Conservation (phyloP, 1,140 invertebrate genomes). For the Brachionus plicatilis region DNA sequence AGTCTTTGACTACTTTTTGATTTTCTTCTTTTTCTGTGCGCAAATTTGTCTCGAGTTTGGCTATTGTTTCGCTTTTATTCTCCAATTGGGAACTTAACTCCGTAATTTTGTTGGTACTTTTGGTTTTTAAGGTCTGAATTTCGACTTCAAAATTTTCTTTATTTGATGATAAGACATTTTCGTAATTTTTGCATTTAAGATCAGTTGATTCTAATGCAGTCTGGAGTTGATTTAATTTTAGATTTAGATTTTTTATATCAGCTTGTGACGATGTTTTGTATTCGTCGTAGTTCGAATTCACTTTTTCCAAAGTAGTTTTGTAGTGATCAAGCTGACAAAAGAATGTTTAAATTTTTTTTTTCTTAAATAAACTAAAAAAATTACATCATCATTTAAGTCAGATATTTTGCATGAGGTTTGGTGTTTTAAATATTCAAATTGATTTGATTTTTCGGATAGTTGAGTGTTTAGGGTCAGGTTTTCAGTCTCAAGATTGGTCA, state of each 20-base stretch:
- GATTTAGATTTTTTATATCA: constrained; percentile 15
- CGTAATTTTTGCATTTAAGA: constrained; percentile 8
- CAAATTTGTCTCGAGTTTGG: neutral
- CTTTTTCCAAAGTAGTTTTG: constrained; percentile 6
- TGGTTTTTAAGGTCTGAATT: neutral
- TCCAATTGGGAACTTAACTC: constrained; percentile 28
- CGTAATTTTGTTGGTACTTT: neutral
- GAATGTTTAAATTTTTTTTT: neutral
- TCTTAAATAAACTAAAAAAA: neutral
- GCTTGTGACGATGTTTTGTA: neutral
- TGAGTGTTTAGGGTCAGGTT: neutral
- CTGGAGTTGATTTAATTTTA: neutral
- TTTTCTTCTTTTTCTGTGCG: neutral
- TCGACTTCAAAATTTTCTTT: neutral
- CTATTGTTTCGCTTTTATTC: neutral
- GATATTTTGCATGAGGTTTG: neutral
- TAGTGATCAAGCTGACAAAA: constrained; percentile 7
- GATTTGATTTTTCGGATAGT: neutral
- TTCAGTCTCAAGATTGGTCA: neutral
- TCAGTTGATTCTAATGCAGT: constrained; percentile 14
- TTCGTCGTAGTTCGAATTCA: neutral
- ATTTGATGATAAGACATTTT: neutral
- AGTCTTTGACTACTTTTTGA: neutral
- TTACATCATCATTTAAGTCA: neutral
- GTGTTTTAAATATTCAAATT: neutral